Percentiles rank a stretch among this genome's conserved stretches.
Conservation (phyloP, 2,797 vertebrate species). For the Argentina silus region DNA sequence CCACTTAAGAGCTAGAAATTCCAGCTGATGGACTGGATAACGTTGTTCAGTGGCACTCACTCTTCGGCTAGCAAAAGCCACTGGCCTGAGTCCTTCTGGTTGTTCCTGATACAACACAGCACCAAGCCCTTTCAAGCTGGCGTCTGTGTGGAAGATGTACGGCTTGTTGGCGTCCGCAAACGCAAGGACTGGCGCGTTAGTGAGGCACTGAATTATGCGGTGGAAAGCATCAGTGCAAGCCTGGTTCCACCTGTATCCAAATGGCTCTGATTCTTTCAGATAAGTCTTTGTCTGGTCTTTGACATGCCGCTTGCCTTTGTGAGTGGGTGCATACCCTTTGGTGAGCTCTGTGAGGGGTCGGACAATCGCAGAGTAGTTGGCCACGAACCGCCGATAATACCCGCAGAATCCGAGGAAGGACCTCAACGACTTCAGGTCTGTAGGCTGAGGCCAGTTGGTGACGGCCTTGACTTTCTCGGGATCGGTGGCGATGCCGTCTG, state of each 20-base stretch:
- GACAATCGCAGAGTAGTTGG: not conserved
- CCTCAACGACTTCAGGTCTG: not conserved
- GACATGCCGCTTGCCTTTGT: not conserved
- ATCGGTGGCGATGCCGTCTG: conserved; percentile 12
- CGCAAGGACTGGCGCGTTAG: not conserved
- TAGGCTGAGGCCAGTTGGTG: conserved; percentile 5
- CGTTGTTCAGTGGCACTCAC: not conserved
- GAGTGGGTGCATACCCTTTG: not conserved
- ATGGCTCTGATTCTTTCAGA: not conserved
- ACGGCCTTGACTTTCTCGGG: conserved; percentile 9
- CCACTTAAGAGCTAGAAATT: conserved; percentile 9
- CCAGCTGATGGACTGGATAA: conserved; percentile 4
- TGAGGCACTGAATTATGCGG: conserved; percentile 5
- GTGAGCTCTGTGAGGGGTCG: not conserved
- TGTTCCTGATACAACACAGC: conserved; percentile 20
- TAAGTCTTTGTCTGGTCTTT: not conserved
- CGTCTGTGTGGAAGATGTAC: conserved; percentile 9
- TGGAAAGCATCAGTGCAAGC: not conserved
- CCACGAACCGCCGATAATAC: not conserved
- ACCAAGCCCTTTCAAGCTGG: too few species aligned
- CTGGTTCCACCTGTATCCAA: not conserved
- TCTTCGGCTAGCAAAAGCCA: conserved; percentile 4
- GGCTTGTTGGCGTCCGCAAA: not conserved
- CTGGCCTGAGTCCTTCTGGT: not conserved
- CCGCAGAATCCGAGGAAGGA: conserved; percentile 15